A percentile compares a stretch with the other conserved stretches of the same genome.
Evolutionary conservation across 37 sponge, comb jelly and placozoan genomes (phyloP).

Genomic region (Halichondria panicea): DNA sequence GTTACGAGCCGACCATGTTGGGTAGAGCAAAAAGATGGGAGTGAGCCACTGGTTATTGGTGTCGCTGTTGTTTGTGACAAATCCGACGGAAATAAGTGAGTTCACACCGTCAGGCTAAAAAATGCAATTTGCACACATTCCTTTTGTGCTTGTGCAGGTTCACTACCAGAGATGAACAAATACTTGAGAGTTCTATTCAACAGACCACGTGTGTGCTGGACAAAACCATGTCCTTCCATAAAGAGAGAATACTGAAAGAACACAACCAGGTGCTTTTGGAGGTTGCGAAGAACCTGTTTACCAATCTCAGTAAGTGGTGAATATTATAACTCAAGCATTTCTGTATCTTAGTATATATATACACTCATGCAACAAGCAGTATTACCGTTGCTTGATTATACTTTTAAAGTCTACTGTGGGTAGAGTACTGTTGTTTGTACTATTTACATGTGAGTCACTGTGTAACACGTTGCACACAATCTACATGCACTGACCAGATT

Average conservation of each 20-base stretch:
- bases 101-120: background rate
- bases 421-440: too few species aligned
- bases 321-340: too few species aligned
- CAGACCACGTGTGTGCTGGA: slow-evolving; percentile 68
- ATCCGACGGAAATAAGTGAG: slow-evolving; percentile 12
- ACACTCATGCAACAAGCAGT: too few species aligned
- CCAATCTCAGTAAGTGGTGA: slow-evolving; percentile 36
- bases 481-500: too few species aligned
- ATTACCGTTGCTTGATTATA: too few species aligned
- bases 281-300: slow-evolving; percentile 57
- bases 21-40: background rate
- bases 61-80: slow-evolving; percentile 59
- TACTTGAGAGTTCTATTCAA: slow-evolving; percentile 49
- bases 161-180: slow-evolving; percentile 50
- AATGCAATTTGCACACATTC: background rate
- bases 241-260: slow-evolving; percentile 62
- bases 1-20: slow-evolving; percentile 58
- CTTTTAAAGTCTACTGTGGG: too few species aligned
- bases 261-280: slow-evolving; percentile 59
- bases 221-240: slow-evolving; percentile 80
- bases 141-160: slow-evolving; percentile 26
- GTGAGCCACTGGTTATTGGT: slow-evolving; percentile 16
- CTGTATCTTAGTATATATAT: too few species aligned
- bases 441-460: too few species aligned
- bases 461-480: slow-evolving; percentile 28